Evolutionary conservation across 2,113 vertebrate genomes (phyloP).

Genomic region (Pseudorectes ferrugineus): DNA sequence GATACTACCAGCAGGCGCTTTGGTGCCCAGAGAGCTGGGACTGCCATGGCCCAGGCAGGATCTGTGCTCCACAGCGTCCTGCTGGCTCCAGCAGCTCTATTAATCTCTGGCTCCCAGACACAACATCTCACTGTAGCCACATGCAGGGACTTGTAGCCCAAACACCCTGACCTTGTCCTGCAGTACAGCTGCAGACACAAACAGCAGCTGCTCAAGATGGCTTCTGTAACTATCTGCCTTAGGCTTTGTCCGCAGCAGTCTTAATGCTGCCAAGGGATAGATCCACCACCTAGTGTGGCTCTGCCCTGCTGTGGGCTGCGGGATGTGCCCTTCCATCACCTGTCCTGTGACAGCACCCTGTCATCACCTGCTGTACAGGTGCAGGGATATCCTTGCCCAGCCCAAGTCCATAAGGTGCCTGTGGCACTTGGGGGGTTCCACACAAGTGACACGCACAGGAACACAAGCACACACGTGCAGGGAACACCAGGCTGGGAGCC

Average conservation of each 20-base stretch:
- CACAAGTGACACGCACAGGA: too few species aligned
- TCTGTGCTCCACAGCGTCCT: neutral
- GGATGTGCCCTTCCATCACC: neutral
- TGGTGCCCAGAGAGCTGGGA: accelerated
- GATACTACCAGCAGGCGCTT: neutral
- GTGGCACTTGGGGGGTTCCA: neutral
- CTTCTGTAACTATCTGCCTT: neutral
- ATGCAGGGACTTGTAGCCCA: neutral
- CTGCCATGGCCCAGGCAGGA: accelerated
- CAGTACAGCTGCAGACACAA: neutral
- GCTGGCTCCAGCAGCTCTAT: accelerated
- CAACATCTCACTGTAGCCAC: neutral
- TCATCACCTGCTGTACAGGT: neutral
- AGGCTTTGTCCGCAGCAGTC: neutral
- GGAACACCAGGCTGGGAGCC: neutral
- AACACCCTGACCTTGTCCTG: neutral
- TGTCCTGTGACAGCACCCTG: neutral
- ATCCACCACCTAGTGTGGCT: neutral
- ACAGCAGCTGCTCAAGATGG: neutral
- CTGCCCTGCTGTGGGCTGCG: neutral
- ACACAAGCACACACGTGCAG: accelerated
- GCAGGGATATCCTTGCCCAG: neutral
- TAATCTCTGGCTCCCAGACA: neutral
- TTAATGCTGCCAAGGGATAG: accelerated
- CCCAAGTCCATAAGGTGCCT: neutral